A percentile compares a stretch with the other conserved stretches of the same genome.
Evolutionary conservation across 1,140 invertebrate species (phyloP).

Genomic region (Dolichoris vasculosae): DNA sequence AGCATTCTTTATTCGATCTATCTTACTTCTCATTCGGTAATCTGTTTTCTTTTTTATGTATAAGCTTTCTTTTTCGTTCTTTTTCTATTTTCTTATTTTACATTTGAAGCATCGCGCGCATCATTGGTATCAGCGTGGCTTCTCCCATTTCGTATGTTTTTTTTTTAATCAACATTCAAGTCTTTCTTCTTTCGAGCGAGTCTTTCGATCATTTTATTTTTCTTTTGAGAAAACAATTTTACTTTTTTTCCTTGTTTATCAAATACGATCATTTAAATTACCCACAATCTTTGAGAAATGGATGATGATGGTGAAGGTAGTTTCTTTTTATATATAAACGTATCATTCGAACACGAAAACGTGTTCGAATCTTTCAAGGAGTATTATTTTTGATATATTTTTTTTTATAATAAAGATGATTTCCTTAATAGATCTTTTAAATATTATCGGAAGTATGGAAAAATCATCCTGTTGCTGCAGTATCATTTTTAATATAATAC

Average conservation of each 20-base stretch:
- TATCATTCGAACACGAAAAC: background rate
- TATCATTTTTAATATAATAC: too few relatives aligned
- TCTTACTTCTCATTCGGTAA: constrained; percentile 28
- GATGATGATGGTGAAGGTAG: constrained; percentile 23
- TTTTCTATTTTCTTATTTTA: background rate
- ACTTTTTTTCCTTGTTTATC: background rate
- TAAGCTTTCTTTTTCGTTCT: background rate
- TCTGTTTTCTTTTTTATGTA: constrained; percentile 1
- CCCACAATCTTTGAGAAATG: background rate
- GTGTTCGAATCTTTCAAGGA: background rate
- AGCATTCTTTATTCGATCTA: constrained; percentile 55
- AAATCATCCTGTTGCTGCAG: background rate
- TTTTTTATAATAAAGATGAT: background rate
- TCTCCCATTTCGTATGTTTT: background rate
- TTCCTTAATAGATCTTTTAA: background rate
- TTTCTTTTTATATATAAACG: background rate
- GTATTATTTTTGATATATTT: background rate
- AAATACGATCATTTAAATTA: background rate
- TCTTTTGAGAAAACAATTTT: background rate
- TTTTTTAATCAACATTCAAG: background rate
- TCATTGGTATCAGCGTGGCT: background rate
- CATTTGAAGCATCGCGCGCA: background rate
- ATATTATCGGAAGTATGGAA: background rate
- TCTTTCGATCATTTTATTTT: background rate
- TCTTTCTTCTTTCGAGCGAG: background rate